Evolutionary conservation across 2,888 invertebrate genomes (phyloP).

Genomic region (Hipparchia semele): DNA sequence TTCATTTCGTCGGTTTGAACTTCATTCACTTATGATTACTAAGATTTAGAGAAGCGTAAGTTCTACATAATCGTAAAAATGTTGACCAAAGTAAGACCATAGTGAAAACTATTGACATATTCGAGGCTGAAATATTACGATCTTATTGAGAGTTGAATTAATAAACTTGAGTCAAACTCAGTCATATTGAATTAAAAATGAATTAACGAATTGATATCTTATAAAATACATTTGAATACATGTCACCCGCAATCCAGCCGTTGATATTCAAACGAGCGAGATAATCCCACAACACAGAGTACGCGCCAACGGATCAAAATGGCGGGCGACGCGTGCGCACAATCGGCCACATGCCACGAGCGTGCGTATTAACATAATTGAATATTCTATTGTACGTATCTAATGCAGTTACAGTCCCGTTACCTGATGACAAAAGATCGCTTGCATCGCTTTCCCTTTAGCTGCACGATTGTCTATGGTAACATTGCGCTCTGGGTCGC

Average conservation of each 20-base stretch:
- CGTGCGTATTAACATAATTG: conserved; percentile 68
- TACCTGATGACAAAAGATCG: conserved; percentile 54
- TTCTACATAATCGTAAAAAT: no score
- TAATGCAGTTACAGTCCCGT: conserved; percentile 59
- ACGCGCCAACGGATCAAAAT: conserved; percentile 52
- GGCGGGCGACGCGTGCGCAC: conserved; percentile 63
- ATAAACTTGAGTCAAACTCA: no score
- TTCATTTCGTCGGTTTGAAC: no score
- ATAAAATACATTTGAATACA: conserved; percentile 14
- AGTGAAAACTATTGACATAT: no score
- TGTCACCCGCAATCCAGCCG: conserved; percentile 46
- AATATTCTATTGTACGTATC: conserved; percentile 72
- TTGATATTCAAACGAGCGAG: conserved; percentile 56
- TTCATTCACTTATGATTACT: no score
- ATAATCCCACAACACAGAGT: conserved; percentile 54
- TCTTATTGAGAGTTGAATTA: no score
- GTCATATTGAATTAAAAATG: no score
- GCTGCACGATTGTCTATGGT: neutral
- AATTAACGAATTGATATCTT: neutral
- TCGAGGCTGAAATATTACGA: no score
- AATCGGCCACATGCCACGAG: conserved; percentile 62
- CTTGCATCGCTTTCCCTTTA: conserved; percentile 45
- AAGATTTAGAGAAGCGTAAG: no score
- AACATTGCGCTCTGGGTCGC: conserved; percentile 27
- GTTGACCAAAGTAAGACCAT: no score